Conservation (phyloP, 2,113 vertebrate genomes). For the Leucopsar rothschildi region DNA sequence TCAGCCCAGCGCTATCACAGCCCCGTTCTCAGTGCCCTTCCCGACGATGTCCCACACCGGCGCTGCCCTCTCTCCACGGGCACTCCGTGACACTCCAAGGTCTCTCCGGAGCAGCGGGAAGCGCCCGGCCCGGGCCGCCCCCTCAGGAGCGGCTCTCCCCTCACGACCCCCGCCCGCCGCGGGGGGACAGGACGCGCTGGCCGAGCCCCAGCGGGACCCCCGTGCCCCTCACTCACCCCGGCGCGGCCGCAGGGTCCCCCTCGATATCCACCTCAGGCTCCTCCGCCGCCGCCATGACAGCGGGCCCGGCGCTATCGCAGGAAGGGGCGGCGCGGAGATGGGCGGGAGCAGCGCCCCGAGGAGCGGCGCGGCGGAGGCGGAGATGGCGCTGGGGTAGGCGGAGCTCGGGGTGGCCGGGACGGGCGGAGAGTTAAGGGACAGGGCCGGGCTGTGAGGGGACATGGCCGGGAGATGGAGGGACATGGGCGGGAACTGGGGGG, state of each 20-base stretch:
- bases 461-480: fast-evolving
- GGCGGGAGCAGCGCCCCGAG: background rate
- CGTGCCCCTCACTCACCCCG: slow-evolving; percentile 34
- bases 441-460: fast-evolving
- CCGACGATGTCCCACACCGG: fast-evolving
- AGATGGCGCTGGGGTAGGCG: slow-evolving; percentile 6
- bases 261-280: slow-evolving; percentile 91
- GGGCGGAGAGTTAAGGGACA: background rate
- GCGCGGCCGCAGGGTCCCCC: slow-evolving; percentile 74
- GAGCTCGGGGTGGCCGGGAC: background rate
- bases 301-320: background rate
- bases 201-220: background rate
- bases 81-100: background rate
- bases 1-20: fast-evolving
- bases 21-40: background rate
- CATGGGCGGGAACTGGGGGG: fast-evolving
- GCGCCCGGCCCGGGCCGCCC: background rate
- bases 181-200: fast-evolving
- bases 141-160: background rate
- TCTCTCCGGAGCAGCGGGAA: background rate
- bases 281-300: slow-evolving; percentile 81
- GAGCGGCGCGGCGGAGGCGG: background rate
- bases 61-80: background rate
- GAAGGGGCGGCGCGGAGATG: background rate
- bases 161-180: background rate